Evolutionary conservation across 2,113 vertebrate species (phyloP), one percentile per base, ranked within the genome.

Genomic region (Oryzias curvinotus): DNA sequence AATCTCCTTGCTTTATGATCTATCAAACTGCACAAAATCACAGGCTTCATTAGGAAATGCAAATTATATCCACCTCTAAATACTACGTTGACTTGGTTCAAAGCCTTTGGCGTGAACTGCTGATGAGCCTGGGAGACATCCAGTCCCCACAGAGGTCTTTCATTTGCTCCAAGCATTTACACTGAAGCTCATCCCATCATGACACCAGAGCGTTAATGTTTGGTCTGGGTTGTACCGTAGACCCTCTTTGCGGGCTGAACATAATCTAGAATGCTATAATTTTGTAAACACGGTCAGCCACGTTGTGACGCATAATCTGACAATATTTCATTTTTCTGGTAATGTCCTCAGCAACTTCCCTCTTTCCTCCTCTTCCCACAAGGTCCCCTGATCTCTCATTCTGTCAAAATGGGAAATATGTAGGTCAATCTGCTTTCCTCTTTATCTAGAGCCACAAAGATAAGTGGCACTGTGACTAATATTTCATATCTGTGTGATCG

Each of bases 371-470:
- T 49, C 28, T 51, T 80, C 72, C 72, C 65, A n/a, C 25, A 60
- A 70, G 70, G 53, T 64, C 66, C 62, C 75, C 67, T 70, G 43
- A 58, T 59, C 25, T 66, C 62, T 10, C 63, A 69, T 78, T 81
- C 73, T 81, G 78, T 79, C 73, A 65, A 70, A 5, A 6, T 60
- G 61, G 21, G 55, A 77, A 77, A 59, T 84, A 90, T 90, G 65
- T 90, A 87, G 89, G 88, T 90, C 89, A 89, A 78, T 84, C 83
- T 83, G 73, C 81, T 87, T 73, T 81, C 51, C 74, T 73, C 61
- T 83, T 81, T 73, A 75, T 87, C 76, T 79, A 47, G 78, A 78
- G 58, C 70, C 66, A 53, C 23, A 65, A 73, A 78, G 65, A 77
- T 84, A 77, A 72, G 70, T 80, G 41, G 52, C 51, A 57, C 73